Percentiles rank a stretch among this genome's conserved stretches.
Conservation (phyloP, 2,888 invertebrate species). For the Scaptomyza tumidula region DNA sequence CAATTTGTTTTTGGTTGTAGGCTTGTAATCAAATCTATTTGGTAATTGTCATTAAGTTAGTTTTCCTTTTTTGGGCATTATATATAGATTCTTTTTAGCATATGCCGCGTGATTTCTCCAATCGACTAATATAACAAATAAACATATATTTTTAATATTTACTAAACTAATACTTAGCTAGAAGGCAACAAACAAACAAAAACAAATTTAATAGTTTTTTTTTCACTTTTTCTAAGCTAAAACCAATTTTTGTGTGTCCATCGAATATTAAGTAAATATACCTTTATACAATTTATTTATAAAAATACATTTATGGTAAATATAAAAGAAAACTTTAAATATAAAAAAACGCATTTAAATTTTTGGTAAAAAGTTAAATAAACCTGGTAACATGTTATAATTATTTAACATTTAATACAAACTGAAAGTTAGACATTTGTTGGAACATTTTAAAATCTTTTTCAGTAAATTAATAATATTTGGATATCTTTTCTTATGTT, state of each 20-base stretch:
- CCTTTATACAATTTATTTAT: conserved; percentile 41
- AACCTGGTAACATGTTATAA: not conserved
- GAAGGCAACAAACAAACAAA: conserved; percentile 12
- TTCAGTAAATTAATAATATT: no score
- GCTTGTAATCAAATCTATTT: conserved; percentile 15
- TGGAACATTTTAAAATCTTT: no score
- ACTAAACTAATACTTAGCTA: conserved; percentile 26
- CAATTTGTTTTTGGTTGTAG: conserved; percentile 41
- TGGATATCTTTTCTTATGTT: no score
- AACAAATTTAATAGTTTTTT: not conserved
- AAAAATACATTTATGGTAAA: conserved; percentile 13
- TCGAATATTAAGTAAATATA: conserved; percentile 33
- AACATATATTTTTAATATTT: not conserved
- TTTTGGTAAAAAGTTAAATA: not conserved
- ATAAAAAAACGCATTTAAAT: conserved; percentile 12
- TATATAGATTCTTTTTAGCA: conserved; percentile 20
- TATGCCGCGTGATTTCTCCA: conserved; percentile 45
- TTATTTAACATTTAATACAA: no score
- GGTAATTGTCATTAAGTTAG: conserved; percentile 14
- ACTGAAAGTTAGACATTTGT: no score
- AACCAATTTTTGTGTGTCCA: conserved; percentile 33
- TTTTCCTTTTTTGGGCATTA: conserved; percentile 5
- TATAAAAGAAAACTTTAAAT: conserved; percentile 15
- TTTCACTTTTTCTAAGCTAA: conserved; percentile 38
- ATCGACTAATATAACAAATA: conserved; percentile 15